Base-by-base conservation (phyloP, 1,140 invertebrate genomes). In the Arctopsyche grandis region DNA sequence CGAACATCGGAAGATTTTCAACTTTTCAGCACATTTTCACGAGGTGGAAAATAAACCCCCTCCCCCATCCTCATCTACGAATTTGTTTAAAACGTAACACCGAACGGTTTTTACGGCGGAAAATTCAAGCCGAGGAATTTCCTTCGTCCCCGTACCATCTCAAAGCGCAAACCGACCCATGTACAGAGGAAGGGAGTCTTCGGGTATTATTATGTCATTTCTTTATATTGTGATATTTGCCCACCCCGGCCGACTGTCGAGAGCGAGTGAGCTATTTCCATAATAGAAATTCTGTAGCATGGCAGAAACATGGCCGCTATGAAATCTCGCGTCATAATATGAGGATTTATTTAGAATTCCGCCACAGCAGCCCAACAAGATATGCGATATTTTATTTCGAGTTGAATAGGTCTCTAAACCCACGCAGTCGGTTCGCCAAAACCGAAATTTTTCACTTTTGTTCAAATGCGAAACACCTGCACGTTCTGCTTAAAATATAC, bases 211-310 rank as follows among this genome's bases (percentile, higher is more conserved):
- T 81, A 77, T 79, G 78, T 71, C 80, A 79, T 79, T 81, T 81
- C 80, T 81, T 81, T 79, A 81, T 78, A 81, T 81, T 81, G 78
- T 69, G 78, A 81, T 81, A 81, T 81, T 81, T 81, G 78, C 77
- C 63, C 46, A 75, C 77, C 71, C 71, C 71, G 29, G 29, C 29
- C 70, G 66, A 56, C 75, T 66, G 63, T 66, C 63, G 75, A 63
- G 77, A 77, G 56, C 77, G 77, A 79, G 74, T 79, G 79, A 79
- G 80, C 77, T 81, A 48, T 71, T 77, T 66, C 74, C 77, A 73
- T 73, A 78, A 81, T 81, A 79, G 77, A 79, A 79, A 81, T 81
- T 81, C 77, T 79, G 70, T 22, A 66, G 21, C 74, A 38, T 38
- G 77, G 66, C 78, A 75, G 77, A 78, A 78, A 81, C 80, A 81